These are phyloP conservation scores for Drosophila percnosoma DNA, from an alignment of 2,888 invertebrate species.

Conservation along the genomic window DNA sequence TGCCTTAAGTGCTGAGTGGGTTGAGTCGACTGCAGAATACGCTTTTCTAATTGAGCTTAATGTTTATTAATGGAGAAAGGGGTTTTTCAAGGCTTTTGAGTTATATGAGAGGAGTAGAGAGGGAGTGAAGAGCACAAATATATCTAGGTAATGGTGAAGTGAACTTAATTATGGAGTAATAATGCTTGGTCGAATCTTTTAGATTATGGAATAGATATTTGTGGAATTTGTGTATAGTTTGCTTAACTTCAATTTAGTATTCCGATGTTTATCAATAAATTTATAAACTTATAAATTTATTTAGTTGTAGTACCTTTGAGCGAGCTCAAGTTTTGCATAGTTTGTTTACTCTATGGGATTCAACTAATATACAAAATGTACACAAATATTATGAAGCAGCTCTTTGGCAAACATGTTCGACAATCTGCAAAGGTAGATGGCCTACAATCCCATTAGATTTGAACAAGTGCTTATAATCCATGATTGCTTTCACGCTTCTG, in stretches of 20 bases:
- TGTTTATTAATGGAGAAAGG: background rate
- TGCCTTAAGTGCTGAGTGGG: background rate
- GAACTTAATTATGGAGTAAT: background rate
- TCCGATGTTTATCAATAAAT: background rate
- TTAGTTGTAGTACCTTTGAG: background rate
- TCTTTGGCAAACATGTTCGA: background rate
- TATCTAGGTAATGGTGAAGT: background rate
- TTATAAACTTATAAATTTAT: background rate
- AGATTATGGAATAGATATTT: background rate
- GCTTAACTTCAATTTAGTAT: background rate
- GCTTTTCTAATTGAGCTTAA: slow-evolving; percentile 13
- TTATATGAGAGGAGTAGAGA: no score
- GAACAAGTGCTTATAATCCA: slow-evolving; percentile 36
- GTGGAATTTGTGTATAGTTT: background rate
- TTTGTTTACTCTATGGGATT: background rate
- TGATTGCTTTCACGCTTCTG: slow-evolving; percentile 43
- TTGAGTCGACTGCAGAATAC: slow-evolving; percentile 7
- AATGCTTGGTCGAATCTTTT: background rate
- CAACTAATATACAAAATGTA: background rate
- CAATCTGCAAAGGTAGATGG: background rate
- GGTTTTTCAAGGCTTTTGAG: background rate
- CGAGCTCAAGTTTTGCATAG: background rate
- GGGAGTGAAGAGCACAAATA: background rate
- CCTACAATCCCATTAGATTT: slow-evolving; percentile 15
- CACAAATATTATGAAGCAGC: background rate